Conservation (phyloP, 2,888 invertebrate genomes). For the Drosophila parthenogenetica region DNA sequence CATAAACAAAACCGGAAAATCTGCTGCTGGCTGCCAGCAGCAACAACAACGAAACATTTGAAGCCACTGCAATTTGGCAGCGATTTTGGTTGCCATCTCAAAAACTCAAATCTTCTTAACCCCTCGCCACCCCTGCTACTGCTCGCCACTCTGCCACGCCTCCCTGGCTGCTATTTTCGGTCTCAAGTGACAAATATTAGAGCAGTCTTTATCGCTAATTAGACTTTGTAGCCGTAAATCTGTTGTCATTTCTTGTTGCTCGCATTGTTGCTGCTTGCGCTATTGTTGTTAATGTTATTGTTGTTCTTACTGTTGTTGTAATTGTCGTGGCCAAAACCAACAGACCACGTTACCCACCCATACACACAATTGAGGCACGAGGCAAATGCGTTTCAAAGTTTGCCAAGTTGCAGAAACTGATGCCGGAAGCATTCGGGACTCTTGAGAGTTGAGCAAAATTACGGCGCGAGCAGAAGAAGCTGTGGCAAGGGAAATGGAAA, state of each 20-base stretch:
- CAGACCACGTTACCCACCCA: constrained; percentile 40
- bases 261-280: constrained; percentile 54
- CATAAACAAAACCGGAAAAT: constrained; percentile 79
- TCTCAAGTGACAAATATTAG: constrained; percentile 82
- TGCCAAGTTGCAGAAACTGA: constrained; percentile 74
- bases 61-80: constrained; percentile 75
- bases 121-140: not conserved
- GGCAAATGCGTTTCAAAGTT: constrained; percentile 76
- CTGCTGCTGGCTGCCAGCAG: constrained; percentile 71
- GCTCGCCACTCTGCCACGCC: not conserved
- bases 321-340: constrained; percentile 63
- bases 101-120: constrained; percentile 12
- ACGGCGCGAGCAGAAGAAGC: constrained; percentile 22
- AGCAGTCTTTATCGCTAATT: constrained; percentile 81
- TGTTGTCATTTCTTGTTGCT: constrained; percentile 74
- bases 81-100: constrained; percentile 62
- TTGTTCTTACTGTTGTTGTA: constrained; percentile 39
- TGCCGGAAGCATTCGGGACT: constrained; percentile 70
- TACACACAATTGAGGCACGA: constrained; percentile 34
- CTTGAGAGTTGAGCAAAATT: constrained; percentile 51
- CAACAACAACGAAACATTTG: constrained; percentile 62
- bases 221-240: constrained; percentile 81
- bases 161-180: constrained; percentile 65
- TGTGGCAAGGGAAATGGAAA: not conserved
- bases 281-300: constrained; percentile 33